Base-by-base conservation (phyloP, 2,113 vertebrate species). In the Pelvicachromis taeniatus region DNA sequence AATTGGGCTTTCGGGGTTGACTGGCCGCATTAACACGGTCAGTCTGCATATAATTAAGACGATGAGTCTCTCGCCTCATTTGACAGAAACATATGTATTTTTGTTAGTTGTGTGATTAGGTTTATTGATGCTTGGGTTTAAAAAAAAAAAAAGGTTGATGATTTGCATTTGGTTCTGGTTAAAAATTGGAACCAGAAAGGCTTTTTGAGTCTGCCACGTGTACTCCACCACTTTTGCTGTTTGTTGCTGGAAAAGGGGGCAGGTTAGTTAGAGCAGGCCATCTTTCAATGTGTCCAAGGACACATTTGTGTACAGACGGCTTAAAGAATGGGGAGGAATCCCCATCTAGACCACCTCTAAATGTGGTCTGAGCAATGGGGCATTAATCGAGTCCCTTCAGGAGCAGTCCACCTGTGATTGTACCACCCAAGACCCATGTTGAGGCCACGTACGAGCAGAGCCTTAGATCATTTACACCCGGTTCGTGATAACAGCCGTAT, bases 391-490 rank as follows among this genome's bases (percentile, higher is more conserved):
- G 68, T 50, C 68, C 70, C 2, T 75, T 52, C 26, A 75, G 17
- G 26, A 75, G 17, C 45, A 75, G 68, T 50, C 26, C 42, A 50
- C 45, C 45, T 75, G 42, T 50, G 29, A 0, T 75, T 29, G 14
- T 50, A 13, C 17, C 45, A 52, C 17, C 16, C 70, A 52, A 31
- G 45, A 75, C 45, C 70, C 48, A 50, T 73, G 5, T 19, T 48
- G 31, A 73, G 68, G 23, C 23, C 23, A 48, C 11, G 9, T 75
- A 31, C n/a, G 2, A 75, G 29, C 45, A 33, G 70, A 31, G 16
- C 9, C 7, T 83, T 14, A 53, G 31, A 80, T 85, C 50, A 54
- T 80, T 53, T 70, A 11, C 23, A 82, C 59, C 78, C 21, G 7
- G 31, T 73, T 63, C 1, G 79, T 85, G 48, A 61, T 16, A 7